Evolutionary conservation across 1,140 invertebrate species (phyloP), one percentile per base, ranked within the genome.

Genomic region (Glossosoma conforme): DNA sequence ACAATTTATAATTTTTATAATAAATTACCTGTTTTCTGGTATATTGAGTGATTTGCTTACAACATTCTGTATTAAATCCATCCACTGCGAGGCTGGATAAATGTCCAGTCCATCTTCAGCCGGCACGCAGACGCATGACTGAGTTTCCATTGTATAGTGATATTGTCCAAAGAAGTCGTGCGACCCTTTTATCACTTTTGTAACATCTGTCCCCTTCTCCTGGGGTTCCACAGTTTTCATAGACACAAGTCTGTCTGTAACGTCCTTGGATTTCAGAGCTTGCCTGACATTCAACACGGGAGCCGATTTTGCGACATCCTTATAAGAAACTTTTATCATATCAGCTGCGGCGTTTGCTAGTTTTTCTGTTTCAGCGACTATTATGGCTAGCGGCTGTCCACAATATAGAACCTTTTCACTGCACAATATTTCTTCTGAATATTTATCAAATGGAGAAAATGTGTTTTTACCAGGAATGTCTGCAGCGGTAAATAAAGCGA

Each of bases 391-490:
- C 1, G 86, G 79, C 64, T 92, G 86, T 1, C 85, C 84, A 36
- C 84, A 83, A 61, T 79, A 86, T 13, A 70, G 61, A 0, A 89
- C 75, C 2, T 60, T 66, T 24, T 60, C 64, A 15, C 65, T 62
- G 54, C 75, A 77, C 58, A 82, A 69, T 32, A 81, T 69, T 65
- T 81, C 78, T 65, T 78, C 76, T 2, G 10, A 2, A 13, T 61
- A 65, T 18, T 20, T 10, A 13, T 63, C 42, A 1, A 69, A 33
- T 8, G 61, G 61, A 19, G 73, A 68, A 32, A 74, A 81, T 14
- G 62, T 48, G 66, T 86, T 86, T 41, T 66, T 62, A 9, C 87
- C 87, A 2, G 87, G 86, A 47, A 92, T 79, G 64, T 91, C 86
- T 65, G 81, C 81, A 1, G 80, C 80, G 4, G 79, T 76, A 47